phyloP scores from a whole-genome alignment of 1,140 invertebrate species.

The Aphelenchoides fujianensis region DNA sequence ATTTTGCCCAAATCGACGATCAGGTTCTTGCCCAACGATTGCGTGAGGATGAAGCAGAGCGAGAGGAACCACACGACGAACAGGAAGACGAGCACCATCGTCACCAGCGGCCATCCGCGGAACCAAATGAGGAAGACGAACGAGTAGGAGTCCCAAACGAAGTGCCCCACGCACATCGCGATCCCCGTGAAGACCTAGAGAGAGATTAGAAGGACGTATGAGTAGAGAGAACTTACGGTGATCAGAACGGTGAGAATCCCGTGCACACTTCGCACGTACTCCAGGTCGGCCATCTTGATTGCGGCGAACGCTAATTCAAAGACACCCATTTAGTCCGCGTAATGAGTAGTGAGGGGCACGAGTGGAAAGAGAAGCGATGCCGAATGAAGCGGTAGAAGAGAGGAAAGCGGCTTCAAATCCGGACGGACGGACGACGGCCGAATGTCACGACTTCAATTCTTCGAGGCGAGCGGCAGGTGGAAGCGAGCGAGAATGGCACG shows the following conservation, averaged over 20 bases:
- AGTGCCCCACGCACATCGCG: background rate
- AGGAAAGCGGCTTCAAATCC: too few relatives aligned
- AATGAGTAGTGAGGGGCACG: too few relatives aligned
- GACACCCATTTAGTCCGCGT: too few relatives aligned
- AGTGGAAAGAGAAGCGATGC: too few relatives aligned
- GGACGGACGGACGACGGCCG: too few relatives aligned
- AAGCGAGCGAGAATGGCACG: too few relatives aligned
- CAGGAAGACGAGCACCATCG: slow-evolving; percentile 3
- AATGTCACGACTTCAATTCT: too few relatives aligned
- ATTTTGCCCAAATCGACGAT: slow-evolving; percentile 11
- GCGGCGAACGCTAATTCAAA: too few relatives aligned
- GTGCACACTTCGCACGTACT: slow-evolving; percentile 1
- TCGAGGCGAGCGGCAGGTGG: too few relatives aligned
- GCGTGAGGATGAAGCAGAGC: background rate
- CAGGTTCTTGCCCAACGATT: slow-evolving; percentile 2
- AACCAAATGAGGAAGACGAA: background rate
- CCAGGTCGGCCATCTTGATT: background rate
- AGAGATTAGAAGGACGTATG: background rate
- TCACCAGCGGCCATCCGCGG: background rate
- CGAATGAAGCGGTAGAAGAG: too few relatives aligned
- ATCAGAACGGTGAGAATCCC: slow-evolving; percentile 16
- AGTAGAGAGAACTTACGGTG: background rate
- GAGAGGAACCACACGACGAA: slow-evolving; percentile 10
- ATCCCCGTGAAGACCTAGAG: background rate
- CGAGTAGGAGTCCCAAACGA: background rate